Percentiles rank a stretch among this genome's conserved stretches.
phyloP scores from a whole-genome alignment of 2,113 vertebrate genomes.

The Tinamus guttatus region DNA sequence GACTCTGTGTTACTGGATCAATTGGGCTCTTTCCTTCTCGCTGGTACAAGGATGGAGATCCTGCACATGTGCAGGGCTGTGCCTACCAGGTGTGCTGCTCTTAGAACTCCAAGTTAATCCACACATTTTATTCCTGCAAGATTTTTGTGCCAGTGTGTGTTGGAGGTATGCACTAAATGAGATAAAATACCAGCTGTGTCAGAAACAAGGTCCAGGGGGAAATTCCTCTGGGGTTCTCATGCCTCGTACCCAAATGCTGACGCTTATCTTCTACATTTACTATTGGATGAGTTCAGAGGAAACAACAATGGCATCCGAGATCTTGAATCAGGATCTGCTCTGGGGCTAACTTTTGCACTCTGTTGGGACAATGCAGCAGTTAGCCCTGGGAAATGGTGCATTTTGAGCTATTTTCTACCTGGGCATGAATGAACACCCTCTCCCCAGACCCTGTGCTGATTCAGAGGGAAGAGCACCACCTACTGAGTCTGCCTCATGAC shows the following conservation, averaged over 20 bases:
- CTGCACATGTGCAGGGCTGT: rapidly evolving
- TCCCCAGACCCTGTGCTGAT: background rate
- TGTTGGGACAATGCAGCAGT: background rate
- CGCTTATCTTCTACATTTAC: background rate
- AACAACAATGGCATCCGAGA: background rate
- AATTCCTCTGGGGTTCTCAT: background rate
- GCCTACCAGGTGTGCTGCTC: rapidly evolving
- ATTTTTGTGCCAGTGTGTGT: background rate
- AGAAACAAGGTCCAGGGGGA: background rate
- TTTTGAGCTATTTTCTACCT: background rate
- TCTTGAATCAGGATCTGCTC: too few relatives aligned
- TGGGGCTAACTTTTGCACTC: too few relatives aligned
- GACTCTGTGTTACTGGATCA: conserved; percentile 32
- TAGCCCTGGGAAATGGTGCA: background rate
- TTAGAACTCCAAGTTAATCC: background rate
- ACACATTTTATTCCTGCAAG: background rate
- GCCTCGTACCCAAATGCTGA: background rate
- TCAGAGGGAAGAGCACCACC: conserved; percentile 64
- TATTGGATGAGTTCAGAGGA: background rate
- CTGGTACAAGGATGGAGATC: background rate
- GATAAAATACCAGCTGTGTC: background rate
- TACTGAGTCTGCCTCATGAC: conserved; percentile 36
- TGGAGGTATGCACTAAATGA: background rate
- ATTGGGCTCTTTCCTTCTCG: background rate
- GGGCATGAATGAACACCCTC: background rate